phyloP scores from a whole-genome alignment of 92 coral and sea anemone genomes.

The Ricordea florida region DNA sequence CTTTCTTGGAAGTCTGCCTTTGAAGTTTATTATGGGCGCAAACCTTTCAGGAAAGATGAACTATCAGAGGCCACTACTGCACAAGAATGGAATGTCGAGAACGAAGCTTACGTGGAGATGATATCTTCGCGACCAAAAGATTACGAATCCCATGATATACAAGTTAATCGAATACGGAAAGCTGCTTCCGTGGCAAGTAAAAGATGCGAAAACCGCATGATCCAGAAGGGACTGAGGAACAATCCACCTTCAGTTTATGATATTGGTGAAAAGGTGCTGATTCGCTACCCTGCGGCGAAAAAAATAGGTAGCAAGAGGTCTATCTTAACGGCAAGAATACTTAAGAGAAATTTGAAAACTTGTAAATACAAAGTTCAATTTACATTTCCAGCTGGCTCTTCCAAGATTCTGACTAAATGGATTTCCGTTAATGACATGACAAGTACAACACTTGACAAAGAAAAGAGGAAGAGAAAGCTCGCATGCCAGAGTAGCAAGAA shows the following conservation, averaged over 20 bases:
- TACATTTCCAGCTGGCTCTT: constrained; percentile 12
- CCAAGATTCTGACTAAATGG: constrained; percentile 22
- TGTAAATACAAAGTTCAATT: constrained; percentile 34
- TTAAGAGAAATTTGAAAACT: constrained; percentile 22
- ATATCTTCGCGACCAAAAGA: constrained; percentile 1
- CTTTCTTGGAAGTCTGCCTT: too few species aligned
- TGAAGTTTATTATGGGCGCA: too few species aligned
- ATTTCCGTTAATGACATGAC: constrained; percentile 30
- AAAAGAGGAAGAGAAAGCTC: constrained; percentile 14
- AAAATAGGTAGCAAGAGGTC: constrained; percentile 22
- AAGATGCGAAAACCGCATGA: too few species aligned
- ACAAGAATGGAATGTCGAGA: constrained; percentile 16
- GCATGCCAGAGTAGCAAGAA: constrained; percentile 14
- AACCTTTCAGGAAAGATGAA: too few species aligned
- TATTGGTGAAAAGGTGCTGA: constrained; percentile 29
- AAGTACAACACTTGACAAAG: constrained; percentile 10
- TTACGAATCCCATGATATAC: too few species aligned
- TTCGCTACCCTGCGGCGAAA: constrained; percentile 39
- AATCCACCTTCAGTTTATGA: constrained; percentile 36
- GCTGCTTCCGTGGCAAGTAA: too few species aligned
- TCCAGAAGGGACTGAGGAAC: constrained; percentile 5
- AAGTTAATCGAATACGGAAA: too few species aligned
- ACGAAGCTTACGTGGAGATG: background rate
- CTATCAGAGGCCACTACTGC: too few species aligned
- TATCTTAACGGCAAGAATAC: constrained; percentile 7